Percentiles rank a stretch among this genome's conserved stretches.
phyloP scores from a whole-genome alignment of 2,113 vertebrate genomes.

The Sula dactylatra region DNA sequence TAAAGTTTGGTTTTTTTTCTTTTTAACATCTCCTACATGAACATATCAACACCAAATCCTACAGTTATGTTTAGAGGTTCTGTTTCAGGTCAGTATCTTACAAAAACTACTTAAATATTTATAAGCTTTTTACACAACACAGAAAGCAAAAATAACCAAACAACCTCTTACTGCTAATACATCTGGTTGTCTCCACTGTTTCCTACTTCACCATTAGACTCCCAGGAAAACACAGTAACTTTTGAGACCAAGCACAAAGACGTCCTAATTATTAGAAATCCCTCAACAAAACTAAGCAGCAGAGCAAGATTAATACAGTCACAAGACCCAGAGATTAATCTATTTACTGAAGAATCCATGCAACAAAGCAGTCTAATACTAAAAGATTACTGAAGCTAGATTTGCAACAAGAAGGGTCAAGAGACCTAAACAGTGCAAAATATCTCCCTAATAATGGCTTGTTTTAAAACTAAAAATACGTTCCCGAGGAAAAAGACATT shows the following conservation, averaged over 20 bases:
- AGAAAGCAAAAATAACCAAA: not conserved
- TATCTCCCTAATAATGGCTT: conserved; percentile 16
- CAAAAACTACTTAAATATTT: not conserved
- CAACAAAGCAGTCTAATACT: conserved; percentile 51
- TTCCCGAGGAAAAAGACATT: not conserved
- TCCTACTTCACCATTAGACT: not conserved
- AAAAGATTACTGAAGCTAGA: conserved; percentile 35
- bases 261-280: conserved; percentile 64
- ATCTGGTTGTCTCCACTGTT: not conserved
- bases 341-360: conserved; percentile 46
- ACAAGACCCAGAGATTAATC: conserved; percentile 61
- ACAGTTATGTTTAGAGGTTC: not conserved
- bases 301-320: conserved; percentile 60
- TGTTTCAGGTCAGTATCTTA: not conserved
- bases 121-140: conserved; percentile 32
- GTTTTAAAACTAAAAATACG: not conserved
- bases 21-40: not conserved
- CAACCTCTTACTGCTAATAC: not conserved
- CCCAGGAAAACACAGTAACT: not conserved
- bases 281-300: conserved; percentile 42
- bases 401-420: conserved; percentile 33
- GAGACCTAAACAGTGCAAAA: not conserved
- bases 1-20: not conserved
- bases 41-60: not conserved
- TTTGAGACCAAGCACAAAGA: conserved; percentile 47